Conservation (phyloP, 2,888 invertebrate species). For the Cynaeus angustus region DNA sequence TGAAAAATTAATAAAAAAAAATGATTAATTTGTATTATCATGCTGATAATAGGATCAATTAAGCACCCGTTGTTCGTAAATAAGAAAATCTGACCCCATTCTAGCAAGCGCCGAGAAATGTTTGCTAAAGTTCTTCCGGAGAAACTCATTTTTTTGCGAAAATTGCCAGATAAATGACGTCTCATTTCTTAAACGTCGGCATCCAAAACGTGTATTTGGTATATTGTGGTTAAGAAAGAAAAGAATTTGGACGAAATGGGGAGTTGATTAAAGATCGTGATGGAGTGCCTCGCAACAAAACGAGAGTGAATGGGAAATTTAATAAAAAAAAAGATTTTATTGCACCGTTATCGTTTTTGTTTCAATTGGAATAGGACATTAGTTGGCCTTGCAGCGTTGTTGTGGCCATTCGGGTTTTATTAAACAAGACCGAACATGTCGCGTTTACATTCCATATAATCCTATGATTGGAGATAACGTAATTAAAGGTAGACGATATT, state of each 20-base stretch:
- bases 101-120: slow-evolving; percentile 9
- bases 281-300: slow-evolving; percentile 29
- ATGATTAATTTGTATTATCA: too few species aligned
- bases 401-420: slow-evolving; percentile 39
- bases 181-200: slow-evolving; percentile 36
- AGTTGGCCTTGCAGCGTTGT: slow-evolving; percentile 31
- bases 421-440: slow-evolving; percentile 43
- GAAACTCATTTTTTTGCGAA: slow-evolving; percentile 26
- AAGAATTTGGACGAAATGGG: slow-evolving; percentile 25
- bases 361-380: slow-evolving; percentile 23
- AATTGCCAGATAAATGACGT: slow-evolving; percentile 26
- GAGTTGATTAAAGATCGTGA: slow-evolving; percentile 38
- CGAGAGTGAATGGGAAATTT: slow-evolving; percentile 27
- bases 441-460: slow-evolving; percentile 39
- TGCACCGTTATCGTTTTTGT: slow-evolving; percentile 28
- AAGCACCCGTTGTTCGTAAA: too few species aligned
- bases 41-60: too few species aligned
- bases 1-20: too few species aligned
- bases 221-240: slow-evolving; percentile 29
- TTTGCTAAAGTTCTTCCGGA: slow-evolving; percentile 15
- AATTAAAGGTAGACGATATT: slow-evolving; percentile 38
- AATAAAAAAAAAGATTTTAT: slow-evolving; percentile 29
- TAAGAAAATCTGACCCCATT: slow-evolving; percentile 16
- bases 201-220: slow-evolving; percentile 30
- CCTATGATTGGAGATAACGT: slow-evolving; percentile 41